Percentiles rank a stretch among this genome's conserved stretches.
Evolutionary conservation across 1,140 invertebrate species (phyloP).

Genomic region (Samia ricini): DNA sequence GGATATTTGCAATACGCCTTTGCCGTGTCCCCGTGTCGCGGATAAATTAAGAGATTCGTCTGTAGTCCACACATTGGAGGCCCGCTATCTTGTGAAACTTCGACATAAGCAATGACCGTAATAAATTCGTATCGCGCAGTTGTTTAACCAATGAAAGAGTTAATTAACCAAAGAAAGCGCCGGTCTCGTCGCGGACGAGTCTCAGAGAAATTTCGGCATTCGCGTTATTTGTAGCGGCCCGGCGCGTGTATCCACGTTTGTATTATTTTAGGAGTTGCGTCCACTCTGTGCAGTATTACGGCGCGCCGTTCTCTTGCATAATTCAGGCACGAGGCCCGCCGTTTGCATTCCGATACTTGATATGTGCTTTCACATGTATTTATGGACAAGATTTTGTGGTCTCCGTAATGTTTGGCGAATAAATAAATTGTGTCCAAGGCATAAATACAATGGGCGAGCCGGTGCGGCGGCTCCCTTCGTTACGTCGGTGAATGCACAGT

Average conservation of each 20-base stretch:
- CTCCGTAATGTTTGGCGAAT: slow-evolving; percentile 75
- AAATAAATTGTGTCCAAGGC: slow-evolving; percentile 71
- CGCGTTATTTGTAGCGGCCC: slow-evolving; percentile 19
- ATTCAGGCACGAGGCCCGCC: slow-evolving; percentile 67
- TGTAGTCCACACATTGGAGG: background rate
- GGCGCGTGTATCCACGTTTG: slow-evolving; percentile 16
- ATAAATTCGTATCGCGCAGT: slow-evolving; percentile 42
- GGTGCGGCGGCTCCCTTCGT: slow-evolving; percentile 63
- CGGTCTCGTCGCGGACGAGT: background rate
- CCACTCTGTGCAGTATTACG: slow-evolving; percentile 66
- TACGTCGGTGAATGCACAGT: slow-evolving; percentile 73
- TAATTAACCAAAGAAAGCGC: slow-evolving; percentile 22
- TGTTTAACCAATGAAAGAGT: slow-evolving; percentile 42
- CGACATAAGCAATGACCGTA: slow-evolving; percentile 33
- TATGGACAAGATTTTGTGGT: slow-evolving; percentile 76
- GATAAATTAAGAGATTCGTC: slow-evolving; percentile 59
- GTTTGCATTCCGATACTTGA: slow-evolving; percentile 76
- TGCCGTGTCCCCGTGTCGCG: slow-evolving; percentile 38
- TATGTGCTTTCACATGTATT: slow-evolving; percentile 76
- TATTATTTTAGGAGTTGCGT: slow-evolving; percentile 70
- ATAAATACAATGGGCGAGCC: slow-evolving; percentile 73
- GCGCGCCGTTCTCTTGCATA: slow-evolving; percentile 67
- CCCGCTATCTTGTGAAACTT: slow-evolving; percentile 39
- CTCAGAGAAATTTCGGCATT: slow-evolving; percentile 14
- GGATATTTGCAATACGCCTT: slow-evolving; percentile 53